A percentile compares a stretch with the other conserved stretches of the same genome.
These are phyloP conservation scores for Pogonomyrmex barbatus DNA, from an alignment of 1,140 invertebrate species.

Conservation along the genomic window DNA sequence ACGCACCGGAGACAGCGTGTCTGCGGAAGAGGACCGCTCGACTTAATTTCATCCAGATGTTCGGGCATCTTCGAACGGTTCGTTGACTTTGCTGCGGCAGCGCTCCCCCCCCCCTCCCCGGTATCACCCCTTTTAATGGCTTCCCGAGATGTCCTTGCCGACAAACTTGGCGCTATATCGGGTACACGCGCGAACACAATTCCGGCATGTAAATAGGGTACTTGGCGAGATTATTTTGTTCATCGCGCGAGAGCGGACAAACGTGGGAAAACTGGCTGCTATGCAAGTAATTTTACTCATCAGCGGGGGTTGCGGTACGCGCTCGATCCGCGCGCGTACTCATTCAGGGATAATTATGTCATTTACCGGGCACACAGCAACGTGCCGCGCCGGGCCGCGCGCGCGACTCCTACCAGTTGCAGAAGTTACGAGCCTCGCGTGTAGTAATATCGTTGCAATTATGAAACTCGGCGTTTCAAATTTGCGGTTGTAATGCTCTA, in stretches of 20 bases:
- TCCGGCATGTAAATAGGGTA: slow-evolving; percentile 52
- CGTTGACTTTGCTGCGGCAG: slow-evolving; percentile 73
- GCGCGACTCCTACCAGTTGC: slow-evolving; percentile 69
- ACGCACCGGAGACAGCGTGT: slow-evolving; percentile 69
- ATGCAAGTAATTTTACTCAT: slow-evolving; percentile 69
- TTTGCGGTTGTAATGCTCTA: slow-evolving; percentile 71
- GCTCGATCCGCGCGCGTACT: slow-evolving; percentile 51
- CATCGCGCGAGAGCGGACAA: slow-evolving; percentile 18
- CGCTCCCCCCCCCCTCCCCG: no score
- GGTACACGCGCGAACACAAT: slow-evolving; percentile 59
- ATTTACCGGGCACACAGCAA: slow-evolving; percentile 64
- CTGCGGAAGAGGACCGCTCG: slow-evolving; percentile 69
- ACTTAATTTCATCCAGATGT: slow-evolving; percentile 78
- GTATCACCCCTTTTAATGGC: slow-evolving; percentile 67
- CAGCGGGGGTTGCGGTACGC: slow-evolving; percentile 3
- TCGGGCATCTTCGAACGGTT: slow-evolving; percentile 68
- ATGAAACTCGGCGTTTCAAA: slow-evolving; percentile 70
- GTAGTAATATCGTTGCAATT: slow-evolving; percentile 73
- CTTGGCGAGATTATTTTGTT: slow-evolving; percentile 68
- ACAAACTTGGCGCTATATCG: slow-evolving; percentile 50
- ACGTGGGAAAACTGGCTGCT: slow-evolving; percentile 68
- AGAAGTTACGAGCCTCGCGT: slow-evolving; percentile 72
- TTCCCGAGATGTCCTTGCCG: slow-evolving; percentile 67
- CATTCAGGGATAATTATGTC: slow-evolving; percentile 76
- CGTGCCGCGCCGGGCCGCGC: slow-evolving; percentile 4